Conservation (phyloP, 2,888 invertebrate species). For the Macrophya annulata region DNA sequence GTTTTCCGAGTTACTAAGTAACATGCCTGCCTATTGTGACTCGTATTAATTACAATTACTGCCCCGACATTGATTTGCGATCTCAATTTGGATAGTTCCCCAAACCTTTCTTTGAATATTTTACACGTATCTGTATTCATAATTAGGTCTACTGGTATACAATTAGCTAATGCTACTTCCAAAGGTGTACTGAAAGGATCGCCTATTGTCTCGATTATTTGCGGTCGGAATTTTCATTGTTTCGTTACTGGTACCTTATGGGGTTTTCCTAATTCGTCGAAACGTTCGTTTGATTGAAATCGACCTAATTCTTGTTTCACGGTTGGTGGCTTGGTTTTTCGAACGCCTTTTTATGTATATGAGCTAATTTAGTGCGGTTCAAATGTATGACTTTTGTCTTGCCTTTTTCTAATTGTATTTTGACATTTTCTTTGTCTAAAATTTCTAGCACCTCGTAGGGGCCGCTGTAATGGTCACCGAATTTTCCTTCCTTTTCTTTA, state of each 20-base stretch:
- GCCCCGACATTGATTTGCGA: background rate
- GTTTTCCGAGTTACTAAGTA: background rate
- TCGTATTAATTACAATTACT: background rate
- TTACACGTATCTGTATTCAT: background rate
- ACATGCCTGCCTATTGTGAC: background rate
- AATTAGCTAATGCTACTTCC: background rate
- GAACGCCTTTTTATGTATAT: background rate
- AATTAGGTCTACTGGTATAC: background rate
- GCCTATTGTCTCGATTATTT: background rate
- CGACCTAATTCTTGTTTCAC: background rate
- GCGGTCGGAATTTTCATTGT: background rate
- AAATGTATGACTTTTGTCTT: constrained; percentile 42
- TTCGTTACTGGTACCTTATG: background rate
- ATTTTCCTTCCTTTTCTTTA: constrained; percentile 58
- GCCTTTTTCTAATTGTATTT: constrained; percentile 45
- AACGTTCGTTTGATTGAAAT: background rate
- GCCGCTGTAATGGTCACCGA: constrained; percentile 57
- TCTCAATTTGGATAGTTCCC: background rate
- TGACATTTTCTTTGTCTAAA: constrained; percentile 37
- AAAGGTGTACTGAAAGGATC: background rate
- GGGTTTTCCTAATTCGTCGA: background rate
- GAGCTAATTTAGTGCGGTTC: background rate
- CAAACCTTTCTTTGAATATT: background rate
- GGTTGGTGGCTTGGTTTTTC: background rate
- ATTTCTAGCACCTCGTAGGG: constrained; percentile 58